phyloP scores from a whole-genome alignment of 2,797 vertebrate genomes.

The Sardinella longiceps region DNA sequence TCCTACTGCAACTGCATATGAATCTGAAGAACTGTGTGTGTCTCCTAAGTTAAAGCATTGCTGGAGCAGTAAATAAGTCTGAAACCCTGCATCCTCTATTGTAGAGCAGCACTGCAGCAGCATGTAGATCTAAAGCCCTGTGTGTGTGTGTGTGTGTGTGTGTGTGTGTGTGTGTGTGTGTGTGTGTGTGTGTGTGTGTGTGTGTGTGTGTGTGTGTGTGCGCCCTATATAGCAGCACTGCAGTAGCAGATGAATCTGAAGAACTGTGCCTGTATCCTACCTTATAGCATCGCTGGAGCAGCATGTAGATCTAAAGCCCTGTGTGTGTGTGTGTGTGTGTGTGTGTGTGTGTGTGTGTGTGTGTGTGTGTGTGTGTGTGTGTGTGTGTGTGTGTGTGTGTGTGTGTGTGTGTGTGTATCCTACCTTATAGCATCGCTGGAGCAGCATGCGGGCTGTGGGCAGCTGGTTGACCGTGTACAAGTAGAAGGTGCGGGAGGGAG shows the following conservation, averaged over 20 bases:
- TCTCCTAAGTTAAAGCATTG: no score
- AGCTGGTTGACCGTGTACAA: constrained; percentile 88
- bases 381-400: constrained; percentile 4
- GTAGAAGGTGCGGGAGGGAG: constrained; percentile 94
- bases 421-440: constrained; percentile 93
- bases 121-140: background rate
- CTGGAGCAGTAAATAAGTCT: no score
- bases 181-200: background rate
- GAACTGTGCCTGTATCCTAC: background rate
- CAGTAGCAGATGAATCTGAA: no score
- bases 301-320: no score
- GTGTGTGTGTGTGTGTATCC: constrained; percentile 26
- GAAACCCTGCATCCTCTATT: no score
- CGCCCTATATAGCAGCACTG: background rate
- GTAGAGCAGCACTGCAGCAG: no score
- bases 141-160: background rate
- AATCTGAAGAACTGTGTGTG: no score
- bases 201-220: constrained; percentile 1
- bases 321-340: background rate
- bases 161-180: background rate
- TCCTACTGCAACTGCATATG: no score
- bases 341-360: background rate
- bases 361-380: background rate
- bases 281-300: no score
- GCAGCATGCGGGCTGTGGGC: constrained; percentile 83